Evolutionary conservation across 2,888 invertebrate species (phyloP), one percentile per base, ranked within the genome.

Genomic region (Crepidodera aurea): DNA sequence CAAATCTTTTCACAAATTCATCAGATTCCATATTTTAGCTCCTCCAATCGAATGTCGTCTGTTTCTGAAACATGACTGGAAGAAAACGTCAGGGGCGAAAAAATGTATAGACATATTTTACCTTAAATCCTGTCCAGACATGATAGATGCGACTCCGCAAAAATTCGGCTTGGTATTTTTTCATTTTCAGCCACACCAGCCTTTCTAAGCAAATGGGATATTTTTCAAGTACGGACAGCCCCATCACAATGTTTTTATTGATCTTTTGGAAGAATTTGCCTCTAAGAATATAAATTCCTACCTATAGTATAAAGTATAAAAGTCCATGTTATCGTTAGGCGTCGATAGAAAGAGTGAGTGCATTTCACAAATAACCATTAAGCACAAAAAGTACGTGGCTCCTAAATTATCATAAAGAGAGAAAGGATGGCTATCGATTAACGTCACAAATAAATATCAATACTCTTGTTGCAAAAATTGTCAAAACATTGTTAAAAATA

Each of bases 91-190:
- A 19, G 18, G 39, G 32, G 25, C 25, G 55, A 51, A 62, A 58
- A 60, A 65, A 64, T 64, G 60, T 55, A 62, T 64, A 65, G 68
- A 70, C 71, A 68, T 71, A 72, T 72, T 76, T 73, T 75, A 73
- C 77, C 77, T 78, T 76, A 76, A 77, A 77, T 74, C 70, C 74
- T 75, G 76, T 73, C 76, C 69, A 66, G 68, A 65, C 62, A 72
- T 78, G 77, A 78, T 78, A 71, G 76, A 78, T 78, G 75, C 71
- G 73, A 65, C 64, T 64, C 68, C 67, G 64, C 18, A 62, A 69
- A 74, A 73, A 70, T 61, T 67, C 63, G 50, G 60, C 61, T 62
- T 59, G 65, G 56, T 46, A 46, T 57, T 57, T 57, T 44, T 57
- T 48, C 56, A 48, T 56, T 55, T 56, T 37, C 56, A 56, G n/a